Evolutionary conservation across 37 sponge, comb jelly and placozoan species (phyloP).

Genomic region (Agelas oroides): DNA sequence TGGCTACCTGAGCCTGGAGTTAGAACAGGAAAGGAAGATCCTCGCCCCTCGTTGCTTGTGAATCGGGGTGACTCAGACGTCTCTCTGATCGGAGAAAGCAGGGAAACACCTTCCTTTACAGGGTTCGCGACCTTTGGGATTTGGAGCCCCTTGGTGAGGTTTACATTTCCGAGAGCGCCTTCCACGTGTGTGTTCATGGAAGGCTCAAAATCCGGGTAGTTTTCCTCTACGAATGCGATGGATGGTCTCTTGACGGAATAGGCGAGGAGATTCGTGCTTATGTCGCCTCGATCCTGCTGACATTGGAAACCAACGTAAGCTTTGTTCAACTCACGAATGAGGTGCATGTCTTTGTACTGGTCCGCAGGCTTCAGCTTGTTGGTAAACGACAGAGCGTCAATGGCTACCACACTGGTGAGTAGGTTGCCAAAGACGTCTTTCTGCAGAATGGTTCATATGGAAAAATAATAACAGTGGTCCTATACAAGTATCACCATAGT

Average conservation of each 20-base stretch:
- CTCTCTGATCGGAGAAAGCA: constrained; percentile 38
- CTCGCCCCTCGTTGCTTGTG: neutral
- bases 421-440: constrained; percentile 72
- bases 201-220: neutral
- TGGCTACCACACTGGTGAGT: constrained; percentile 68
- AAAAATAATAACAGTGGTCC: too few species aligned
- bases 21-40: too few species aligned
- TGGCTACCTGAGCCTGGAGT: neutral
- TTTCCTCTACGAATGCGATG: constrained; percentile 19
- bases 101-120: neutral
- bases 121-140: neutral
- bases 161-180: constrained; percentile 10
- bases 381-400: constrained; percentile 45
- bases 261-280: constrained; percentile 18
- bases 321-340: constrained; percentile 80
- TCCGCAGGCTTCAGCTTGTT: neutral
- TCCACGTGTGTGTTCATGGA: neutral
- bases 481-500: too few species aligned
- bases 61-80: neutral
- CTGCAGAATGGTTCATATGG: constrained; percentile 20
- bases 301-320: constrained; percentile 72
- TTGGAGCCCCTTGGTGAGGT: neutral
- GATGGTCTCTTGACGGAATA: constrained; percentile 15
- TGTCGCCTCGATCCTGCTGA: constrained; percentile 67
- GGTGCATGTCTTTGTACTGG: constrained; percentile 40